These are phyloP conservation scores for Agriopis marginaria DNA, from an alignment of 2,888 invertebrate species.

Conservation along the genomic window DNA sequence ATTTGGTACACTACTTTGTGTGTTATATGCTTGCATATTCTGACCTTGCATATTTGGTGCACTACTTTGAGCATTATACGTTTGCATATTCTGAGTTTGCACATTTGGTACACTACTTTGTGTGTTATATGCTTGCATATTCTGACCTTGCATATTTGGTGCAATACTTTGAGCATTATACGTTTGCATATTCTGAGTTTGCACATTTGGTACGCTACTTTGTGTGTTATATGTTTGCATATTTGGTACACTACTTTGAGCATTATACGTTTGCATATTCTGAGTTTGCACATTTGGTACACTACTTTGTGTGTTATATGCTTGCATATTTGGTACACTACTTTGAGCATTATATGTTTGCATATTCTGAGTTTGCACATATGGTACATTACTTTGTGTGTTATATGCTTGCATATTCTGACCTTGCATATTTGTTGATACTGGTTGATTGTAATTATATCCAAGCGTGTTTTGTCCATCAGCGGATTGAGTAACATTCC, in stretches of 20 bases:
- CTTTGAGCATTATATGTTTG: constrained; percentile 8
- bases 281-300: not conserved
- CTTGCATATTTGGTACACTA: not conserved
- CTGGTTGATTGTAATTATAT: not conserved
- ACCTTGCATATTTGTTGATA: not conserved
- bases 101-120: not conserved
- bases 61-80: constrained; percentile 6
- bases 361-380: not conserved
- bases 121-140: not conserved
- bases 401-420: not conserved
- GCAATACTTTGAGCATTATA: constrained; percentile 8
- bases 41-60: not conserved
- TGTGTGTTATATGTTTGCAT: not conserved
- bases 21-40: not conserved
- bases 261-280: not conserved
- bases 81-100: not conserved
- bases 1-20: constrained; percentile 7
- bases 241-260: not conserved
- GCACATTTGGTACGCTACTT: not conserved
- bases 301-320: constrained; percentile 9
- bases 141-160: not conserved
- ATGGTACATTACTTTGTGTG: not conserved
- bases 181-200: not conserved
- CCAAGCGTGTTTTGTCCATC: not conserved
- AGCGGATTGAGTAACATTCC: constrained; percentile 6